Evolutionary conservation across 2,113 vertebrate species (phyloP), one percentile per base, ranked within the genome.

Genomic region (Meriones unguiculatus): DNA sequence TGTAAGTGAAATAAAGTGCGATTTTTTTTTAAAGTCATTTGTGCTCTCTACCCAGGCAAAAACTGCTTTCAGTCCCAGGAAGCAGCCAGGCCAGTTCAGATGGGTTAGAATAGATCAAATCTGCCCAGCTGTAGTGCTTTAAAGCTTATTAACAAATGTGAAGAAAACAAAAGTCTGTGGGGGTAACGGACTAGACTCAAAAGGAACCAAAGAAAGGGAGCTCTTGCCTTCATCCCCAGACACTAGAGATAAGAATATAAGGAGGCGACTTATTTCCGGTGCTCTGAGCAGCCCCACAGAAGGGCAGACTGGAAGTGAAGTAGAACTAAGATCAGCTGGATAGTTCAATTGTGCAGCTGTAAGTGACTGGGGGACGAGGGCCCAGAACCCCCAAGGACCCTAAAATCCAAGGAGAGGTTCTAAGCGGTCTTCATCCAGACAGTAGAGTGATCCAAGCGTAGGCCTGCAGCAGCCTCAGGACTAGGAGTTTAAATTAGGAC

Each of bases 1-100:
- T 25, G 65, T 35, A 81, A 92, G 46, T 90, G 54, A 95, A 93
- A 54, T 76, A 94, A 92, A 4, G 38, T 67, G n/a, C 52, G 6
- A 77, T 87, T 85, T 18, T 6, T 2, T 30, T 70, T n/a, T 72
- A 8, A 46, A 59, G 30, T 64, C 35, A 46, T 24, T 46, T 76
- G 18, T 91, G 46, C 65, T 82, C 69, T 91, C 14, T 82, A 82
- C 7, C 18, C 17, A 54, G 32, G 95, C 92, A 30, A 80, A 46
- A 88, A 95, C 59, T 91, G 67, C 85, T 9, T 54, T 38, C 52
- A 13, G 17, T 65, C 4, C 87, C 41, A 65, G 86, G 57, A 57
- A 57, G 11, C 15, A 57, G 57, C 57, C 57, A 13, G 57, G 57
- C 57, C 11, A 57, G 57, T 57, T 3, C 15, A 57, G 57, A 57